phyloP scores from a whole-genome alignment of 2,888 invertebrate species.

The Sminthurides aquaticus region DNA sequence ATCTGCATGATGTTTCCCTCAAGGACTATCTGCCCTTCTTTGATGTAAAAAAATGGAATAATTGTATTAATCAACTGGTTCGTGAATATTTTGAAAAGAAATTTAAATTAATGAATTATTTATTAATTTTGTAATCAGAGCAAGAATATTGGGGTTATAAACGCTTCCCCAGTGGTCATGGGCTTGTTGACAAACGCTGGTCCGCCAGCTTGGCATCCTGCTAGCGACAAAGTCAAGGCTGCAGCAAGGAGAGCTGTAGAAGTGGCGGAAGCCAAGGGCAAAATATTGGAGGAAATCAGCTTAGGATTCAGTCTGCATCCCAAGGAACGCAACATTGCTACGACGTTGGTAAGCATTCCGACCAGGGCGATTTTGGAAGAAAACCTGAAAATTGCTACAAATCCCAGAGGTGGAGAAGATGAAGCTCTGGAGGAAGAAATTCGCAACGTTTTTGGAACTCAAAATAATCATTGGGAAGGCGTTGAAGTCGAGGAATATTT shows the following conservation, averaged over 20 bases:
- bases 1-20: constrained; percentile 70
- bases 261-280: constrained; percentile 35
- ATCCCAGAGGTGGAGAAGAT: constrained; percentile 62
- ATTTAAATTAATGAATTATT: too few species aligned
- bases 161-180: constrained; percentile 74
- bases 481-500: constrained; percentile 54
- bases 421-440: constrained; percentile 56
- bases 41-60: constrained; percentile 52
- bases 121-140: constrained; percentile 48
- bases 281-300: constrained; percentile 29
- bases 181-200: constrained; percentile 70
- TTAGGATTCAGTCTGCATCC: constrained; percentile 34
- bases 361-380: constrained; percentile 56
- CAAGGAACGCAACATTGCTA: constrained; percentile 52
- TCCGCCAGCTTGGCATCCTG: constrained; percentile 75
- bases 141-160: constrained; percentile 68
- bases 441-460: constrained; percentile 54
- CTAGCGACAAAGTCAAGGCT: constrained; percentile 56
- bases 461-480: constrained; percentile 58
- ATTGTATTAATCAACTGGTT: neutral
- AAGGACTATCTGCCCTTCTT: constrained; percentile 66
- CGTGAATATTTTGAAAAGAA: neutral
- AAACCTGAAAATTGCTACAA: constrained; percentile 58
- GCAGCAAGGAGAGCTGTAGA: constrained; percentile 56
- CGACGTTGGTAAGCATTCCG: constrained; percentile 71